Evolutionary conservation across 2,888 invertebrate species (phyloP).

Genomic region (Tetragonula carbonaria): DNA sequence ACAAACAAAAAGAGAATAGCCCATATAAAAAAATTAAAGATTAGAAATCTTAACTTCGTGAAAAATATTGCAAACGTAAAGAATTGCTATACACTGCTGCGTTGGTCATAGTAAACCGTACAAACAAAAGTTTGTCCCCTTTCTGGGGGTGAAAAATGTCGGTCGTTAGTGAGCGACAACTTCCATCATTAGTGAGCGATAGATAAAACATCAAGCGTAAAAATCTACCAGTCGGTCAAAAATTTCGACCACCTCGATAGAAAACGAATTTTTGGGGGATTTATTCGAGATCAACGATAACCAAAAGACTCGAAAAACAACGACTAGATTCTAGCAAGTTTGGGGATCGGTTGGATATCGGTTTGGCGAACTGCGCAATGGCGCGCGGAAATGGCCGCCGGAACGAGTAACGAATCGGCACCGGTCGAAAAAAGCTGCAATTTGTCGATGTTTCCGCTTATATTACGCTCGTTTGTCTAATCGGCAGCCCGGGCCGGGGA

Average conservation of each 20-base stretch:
- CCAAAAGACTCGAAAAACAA: neutral
- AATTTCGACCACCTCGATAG: neutral
- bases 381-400: neutral
- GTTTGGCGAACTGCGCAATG: neutral
- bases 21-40: too few relatives aligned
- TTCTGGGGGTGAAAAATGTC: too few relatives aligned
- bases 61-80: too few relatives aligned
- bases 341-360: conserved; percentile 7
- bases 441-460: conserved; percentile 44
- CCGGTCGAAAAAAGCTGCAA: conserved; percentile 51
- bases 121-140: too few relatives aligned
- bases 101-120: too few relatives aligned
- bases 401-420: conserved; percentile 11
- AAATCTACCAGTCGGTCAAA: neutral
- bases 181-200: too few relatives aligned
- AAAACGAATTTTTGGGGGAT: neutral
- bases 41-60: too few relatives aligned
- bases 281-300: neutral
- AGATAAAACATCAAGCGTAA: too few relatives aligned
- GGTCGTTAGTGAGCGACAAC: too few relatives aligned
- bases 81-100: too few relatives aligned
- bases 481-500: conserved; percentile 30
- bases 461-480: conserved; percentile 58
- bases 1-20: too few relatives aligned
- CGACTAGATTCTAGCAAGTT: neutral